phyloP scores from a whole-genome alignment of 2,888 invertebrate species.

The Erebia palarica region DNA sequence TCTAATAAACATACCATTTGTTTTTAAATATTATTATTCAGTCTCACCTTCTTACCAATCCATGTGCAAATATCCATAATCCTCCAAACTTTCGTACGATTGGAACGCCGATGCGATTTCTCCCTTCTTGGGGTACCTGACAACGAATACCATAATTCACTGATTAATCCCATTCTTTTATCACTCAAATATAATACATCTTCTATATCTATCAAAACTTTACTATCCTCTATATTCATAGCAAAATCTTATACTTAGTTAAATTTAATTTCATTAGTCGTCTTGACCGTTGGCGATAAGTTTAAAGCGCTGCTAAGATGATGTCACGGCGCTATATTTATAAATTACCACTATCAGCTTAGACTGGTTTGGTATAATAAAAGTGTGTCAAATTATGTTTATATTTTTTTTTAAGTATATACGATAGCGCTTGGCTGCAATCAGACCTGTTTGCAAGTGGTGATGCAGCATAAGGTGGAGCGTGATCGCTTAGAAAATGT shows the following conservation, averaged over 20 bases:
- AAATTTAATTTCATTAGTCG: slow-evolving; percentile 11
- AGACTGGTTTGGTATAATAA: slow-evolving; percentile 34
- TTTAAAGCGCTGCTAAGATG: slow-evolving; percentile 37
- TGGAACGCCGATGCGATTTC: slow-evolving; percentile 54
- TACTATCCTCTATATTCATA: slow-evolving; percentile 18
- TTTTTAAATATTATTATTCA: not conserved
- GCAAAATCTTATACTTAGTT: not conserved
- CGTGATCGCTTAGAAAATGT: too few species aligned
- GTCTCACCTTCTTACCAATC: slow-evolving; percentile 72
- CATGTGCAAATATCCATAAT: slow-evolving; percentile 70
- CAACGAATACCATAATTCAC: slow-evolving; percentile 44
- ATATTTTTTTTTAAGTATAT: too few species aligned
- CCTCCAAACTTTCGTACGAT: slow-evolving; percentile 61
- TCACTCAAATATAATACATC: not conserved
- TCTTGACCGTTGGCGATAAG: slow-evolving; percentile 45
- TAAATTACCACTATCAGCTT: slow-evolving; percentile 1
- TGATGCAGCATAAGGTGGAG: too few species aligned
- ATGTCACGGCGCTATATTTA: slow-evolving; percentile 47
- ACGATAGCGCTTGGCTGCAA: too few species aligned
- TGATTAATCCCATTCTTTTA: slow-evolving; percentile 7
- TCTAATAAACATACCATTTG: too few species aligned
- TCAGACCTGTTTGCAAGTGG: too few species aligned
- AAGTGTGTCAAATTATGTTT: too few species aligned
- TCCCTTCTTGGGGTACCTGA: slow-evolving; percentile 70
- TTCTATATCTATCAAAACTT: slow-evolving; percentile 22